phyloP scores from a whole-genome alignment of 2,797 vertebrate species.

The Mergus octosetaceus region DNA sequence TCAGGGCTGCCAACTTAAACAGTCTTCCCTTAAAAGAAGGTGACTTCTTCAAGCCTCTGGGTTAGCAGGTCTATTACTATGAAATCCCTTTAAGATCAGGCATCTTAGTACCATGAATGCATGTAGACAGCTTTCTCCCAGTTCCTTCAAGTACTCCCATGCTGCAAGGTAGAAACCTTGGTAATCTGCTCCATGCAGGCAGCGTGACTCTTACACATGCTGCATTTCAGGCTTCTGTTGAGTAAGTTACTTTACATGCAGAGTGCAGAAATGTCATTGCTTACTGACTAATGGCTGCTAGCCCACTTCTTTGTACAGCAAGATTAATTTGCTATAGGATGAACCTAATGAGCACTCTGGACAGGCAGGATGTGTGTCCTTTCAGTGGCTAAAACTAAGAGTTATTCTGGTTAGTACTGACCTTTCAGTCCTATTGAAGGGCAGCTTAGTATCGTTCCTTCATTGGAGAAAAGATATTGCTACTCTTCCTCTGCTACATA shows the following conservation, averaged over 20 bases:
- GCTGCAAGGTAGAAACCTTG: not conserved
- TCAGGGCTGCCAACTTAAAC: not conserved
- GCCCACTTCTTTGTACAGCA: not conserved
- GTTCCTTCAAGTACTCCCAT: fast-evolving
- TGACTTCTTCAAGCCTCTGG: not conserved
- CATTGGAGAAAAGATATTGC: not conserved
- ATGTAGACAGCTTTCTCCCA: not conserved
- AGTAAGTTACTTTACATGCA: not conserved
- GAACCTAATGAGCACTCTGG: not conserved
- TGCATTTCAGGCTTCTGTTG: not conserved
- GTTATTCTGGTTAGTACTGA: not conserved
- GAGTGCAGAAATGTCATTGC: not conserved
- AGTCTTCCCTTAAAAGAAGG: not conserved
- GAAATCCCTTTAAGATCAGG: not conserved
- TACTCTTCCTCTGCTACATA: not conserved
- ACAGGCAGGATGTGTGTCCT: not conserved
- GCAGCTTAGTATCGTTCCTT: not conserved
- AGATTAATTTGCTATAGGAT: not conserved
- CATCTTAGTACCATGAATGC: not conserved
- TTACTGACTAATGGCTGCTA: not conserved
- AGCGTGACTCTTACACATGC: not conserved
- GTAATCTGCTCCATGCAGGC: not conserved
- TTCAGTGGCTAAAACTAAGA: not conserved
- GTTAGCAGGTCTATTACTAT: fast-evolving
- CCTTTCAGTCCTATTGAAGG: not conserved